A percentile compares a stretch with the other conserved stretches of the same genome.
These are phyloP conservation scores for Parochlus steinenii DNA, from an alignment of 2,888 invertebrate species.

Conservation along the genomic window DNA sequence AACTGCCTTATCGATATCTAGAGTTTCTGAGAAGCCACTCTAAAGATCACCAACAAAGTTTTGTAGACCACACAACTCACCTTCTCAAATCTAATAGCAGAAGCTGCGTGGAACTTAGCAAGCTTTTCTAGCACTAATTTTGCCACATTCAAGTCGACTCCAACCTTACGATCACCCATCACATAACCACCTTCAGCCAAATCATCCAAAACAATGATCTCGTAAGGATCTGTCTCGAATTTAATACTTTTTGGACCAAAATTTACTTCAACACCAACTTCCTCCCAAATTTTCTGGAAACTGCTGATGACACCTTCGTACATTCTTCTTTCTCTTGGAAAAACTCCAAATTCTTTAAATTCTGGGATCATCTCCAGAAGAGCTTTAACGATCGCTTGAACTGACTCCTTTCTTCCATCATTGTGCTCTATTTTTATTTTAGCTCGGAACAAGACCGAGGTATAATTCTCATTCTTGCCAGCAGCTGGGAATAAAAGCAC, in stretches of 20 bases:
- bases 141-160: neutral
- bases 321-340: constrained; percentile 1
- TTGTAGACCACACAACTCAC: neutral
- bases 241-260: constrained; percentile 5
- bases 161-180: constrained; percentile 6
- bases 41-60: neutral
- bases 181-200: constrained; percentile 3
- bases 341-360: constrained; percentile 3
- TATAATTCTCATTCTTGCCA: constrained; percentile 7
- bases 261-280: neutral
- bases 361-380: neutral
- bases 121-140: constrained; percentile 7
- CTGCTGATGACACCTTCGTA: constrained; percentile 1
- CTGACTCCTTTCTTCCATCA: neutral
- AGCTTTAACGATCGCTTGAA: constrained; percentile 6
- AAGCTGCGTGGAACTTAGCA: constrained; percentile 8
- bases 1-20: too few relatives aligned
- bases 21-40: neutral
- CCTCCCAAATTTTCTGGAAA: constrained; percentile 1
- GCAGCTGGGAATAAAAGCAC: constrained; percentile 1
- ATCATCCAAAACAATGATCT: constrained; percentile 11
- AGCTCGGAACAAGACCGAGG: constrained; percentile 5
- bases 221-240: neutral
- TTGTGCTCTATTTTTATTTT: constrained; percentile 2
- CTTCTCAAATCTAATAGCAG: constrained; percentile 3